Evolutionary conservation across 2,888 invertebrate species (phyloP).

Genomic region (Theristus sp.): DNA sequence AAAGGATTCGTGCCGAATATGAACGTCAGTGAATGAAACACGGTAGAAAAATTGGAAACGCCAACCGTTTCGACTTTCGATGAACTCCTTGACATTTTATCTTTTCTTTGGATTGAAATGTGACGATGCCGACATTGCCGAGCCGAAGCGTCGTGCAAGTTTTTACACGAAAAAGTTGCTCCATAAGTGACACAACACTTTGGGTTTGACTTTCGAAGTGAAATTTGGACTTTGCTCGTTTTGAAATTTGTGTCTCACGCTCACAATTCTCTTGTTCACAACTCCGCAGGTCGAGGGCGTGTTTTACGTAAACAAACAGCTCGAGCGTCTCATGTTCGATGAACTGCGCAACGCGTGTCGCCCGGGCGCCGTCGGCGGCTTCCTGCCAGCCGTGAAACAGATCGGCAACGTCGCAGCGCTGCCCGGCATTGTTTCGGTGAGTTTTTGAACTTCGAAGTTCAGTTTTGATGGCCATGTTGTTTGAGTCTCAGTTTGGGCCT

Average conservation of each 20-base stretch:
- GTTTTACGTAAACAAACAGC: constrained; percentile 76
- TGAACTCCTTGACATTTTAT: not conserved
- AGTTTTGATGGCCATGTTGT: too few species aligned
- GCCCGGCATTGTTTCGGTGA: constrained; percentile 73
- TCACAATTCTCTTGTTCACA: too few species aligned
- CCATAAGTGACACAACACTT: too few species aligned
- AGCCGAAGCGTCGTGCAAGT: too few species aligned
- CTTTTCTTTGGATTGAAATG: too few species aligned
- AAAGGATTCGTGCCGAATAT: constrained; percentile 98
- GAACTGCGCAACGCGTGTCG: constrained; percentile 75
- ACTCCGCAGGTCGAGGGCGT: constrained; percentile 80
- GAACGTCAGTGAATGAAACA: constrained; percentile 55
- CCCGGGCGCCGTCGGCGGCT: constrained; percentile 68
- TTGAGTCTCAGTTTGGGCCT: too few species aligned
- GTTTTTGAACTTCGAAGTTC: too few species aligned
- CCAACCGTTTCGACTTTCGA: not conserved
- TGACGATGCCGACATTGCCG: too few species aligned
- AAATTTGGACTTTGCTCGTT: too few species aligned
- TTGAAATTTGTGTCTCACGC: too few species aligned
- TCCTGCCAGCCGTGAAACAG: constrained; percentile 46
- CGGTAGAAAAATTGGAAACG: not conserved
- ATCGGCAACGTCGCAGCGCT: constrained; percentile 96
- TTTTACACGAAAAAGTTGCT: too few species aligned
- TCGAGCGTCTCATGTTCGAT: constrained; percentile 91
- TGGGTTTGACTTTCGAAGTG: too few species aligned